phyloP scores from a whole-genome alignment of 2,113 vertebrate genomes.

The Probosciger aterrimus region DNA sequence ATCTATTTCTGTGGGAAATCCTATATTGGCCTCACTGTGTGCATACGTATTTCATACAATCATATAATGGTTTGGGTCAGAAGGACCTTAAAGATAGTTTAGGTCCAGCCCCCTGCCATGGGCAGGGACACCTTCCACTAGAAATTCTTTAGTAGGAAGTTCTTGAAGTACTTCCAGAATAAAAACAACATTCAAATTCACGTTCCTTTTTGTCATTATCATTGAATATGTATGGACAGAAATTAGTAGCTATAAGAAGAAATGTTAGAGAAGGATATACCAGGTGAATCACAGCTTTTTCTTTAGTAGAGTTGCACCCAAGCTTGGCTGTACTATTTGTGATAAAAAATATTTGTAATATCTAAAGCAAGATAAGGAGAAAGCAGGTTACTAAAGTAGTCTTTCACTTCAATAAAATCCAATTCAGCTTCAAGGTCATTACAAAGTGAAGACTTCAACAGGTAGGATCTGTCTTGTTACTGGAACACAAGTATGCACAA shows the following conservation, averaged over 20 bases:
- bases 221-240: neutral
- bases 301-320: neutral
- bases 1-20: neutral
- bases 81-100: neutral
- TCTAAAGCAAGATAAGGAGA: neutral
- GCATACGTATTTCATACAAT: neutral
- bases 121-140: neutral
- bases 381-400: neutral
- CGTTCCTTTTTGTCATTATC: neutral
- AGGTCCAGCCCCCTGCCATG: neutral
- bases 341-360: neutral
- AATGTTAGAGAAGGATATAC: neutral
- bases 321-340: neutral
- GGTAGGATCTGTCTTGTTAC: neutral
- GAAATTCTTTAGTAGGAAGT: neutral
- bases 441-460: neutral
- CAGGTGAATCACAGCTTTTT: neutral
- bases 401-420: neutral
- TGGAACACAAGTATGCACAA: neutral
- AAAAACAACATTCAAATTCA: neutral
- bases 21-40: neutral
- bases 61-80: neutral
- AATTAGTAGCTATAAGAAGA: neutral
- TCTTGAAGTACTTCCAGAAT: neutral
- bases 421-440: accelerated